Base-by-base conservation (phyloP, 1,140 invertebrate genomes). In the Drosophila azteca region DNA sequence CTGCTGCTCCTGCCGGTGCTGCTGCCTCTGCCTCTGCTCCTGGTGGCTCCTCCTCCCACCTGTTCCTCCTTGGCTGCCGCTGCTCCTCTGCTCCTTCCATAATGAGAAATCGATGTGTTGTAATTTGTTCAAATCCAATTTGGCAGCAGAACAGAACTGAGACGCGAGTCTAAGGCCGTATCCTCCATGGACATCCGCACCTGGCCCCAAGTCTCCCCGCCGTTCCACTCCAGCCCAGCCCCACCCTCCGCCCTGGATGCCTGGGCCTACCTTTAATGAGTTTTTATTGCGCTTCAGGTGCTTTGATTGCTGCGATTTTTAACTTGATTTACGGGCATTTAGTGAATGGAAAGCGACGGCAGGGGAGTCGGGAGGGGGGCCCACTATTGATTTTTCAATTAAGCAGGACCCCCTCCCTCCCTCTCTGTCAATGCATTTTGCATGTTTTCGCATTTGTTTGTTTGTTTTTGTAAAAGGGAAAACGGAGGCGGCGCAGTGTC, bases 291-390 rank as follows among this genome's bases (percentile, higher is more conserved):
- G 83, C 75, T 83, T 88, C 75, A 82, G 82, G 70, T 87, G 83
- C 67, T 88, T 88, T 87, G 82, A 87, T 87, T 88, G 78, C 82
- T 82, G 82, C 78, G 83, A 87, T 88, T 87, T 88, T 87, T 79
- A 88, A 87, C 82, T 85, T 87, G 82, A 87, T 88, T 87, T 87
- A 88, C 82, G 78, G 66, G 82, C 72, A 65, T 68, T 76, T 87
- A 82, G 69, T 63, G 48, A 39, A 39, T 39, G 35, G 35, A 11
- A 39, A 13, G 11, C 29, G 29, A 45, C 51, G 31, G 54, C 11
- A 39, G 22, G n/a, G 35, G 41, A 22, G 51, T n/a, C n/a, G 11
- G 22, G 17, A 46, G 43, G 11, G n/a, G 7, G 35, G 50, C 61
- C 64, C 77, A 73, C 78, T 87, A 87, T 87, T 88, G 82, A 87